Evolutionary conservation across 2,113 vertebrate species (phyloP).

Genomic region (Fregata magnificens): DNA sequence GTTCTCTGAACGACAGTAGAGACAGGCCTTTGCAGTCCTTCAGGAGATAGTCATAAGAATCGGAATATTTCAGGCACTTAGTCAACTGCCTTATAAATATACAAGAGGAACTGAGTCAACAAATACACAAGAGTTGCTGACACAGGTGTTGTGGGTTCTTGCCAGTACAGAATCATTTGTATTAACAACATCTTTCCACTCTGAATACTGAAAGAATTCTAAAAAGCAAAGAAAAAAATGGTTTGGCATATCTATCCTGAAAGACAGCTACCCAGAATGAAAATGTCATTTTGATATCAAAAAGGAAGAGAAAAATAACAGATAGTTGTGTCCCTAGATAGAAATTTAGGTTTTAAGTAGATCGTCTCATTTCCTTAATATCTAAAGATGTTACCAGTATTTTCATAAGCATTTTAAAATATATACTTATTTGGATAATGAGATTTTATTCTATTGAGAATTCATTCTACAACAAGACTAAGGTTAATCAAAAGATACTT

Average conservation of each 20-base stretch:
- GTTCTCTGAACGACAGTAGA: not conserved
- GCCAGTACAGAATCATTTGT: not conserved
- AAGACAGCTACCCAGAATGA: not conserved
- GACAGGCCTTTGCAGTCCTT: not conserved
- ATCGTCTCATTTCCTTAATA: not conserved
- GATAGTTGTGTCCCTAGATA: not conserved
- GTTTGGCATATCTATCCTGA: not conserved
- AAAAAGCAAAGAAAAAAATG: not conserved
- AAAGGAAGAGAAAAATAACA: not conserved
- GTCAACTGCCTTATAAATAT: slow-evolving; percentile 17
- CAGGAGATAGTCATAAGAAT: not conserved
- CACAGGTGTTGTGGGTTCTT: not conserved
- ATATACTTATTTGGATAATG: not conserved
- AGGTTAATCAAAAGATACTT: not conserved
- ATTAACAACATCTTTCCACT: not conserved
- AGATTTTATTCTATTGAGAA: not conserved
- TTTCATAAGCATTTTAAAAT: not conserved
- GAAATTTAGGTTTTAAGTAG: not conserved
- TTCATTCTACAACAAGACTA: not conserved
- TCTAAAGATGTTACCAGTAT: not conserved
- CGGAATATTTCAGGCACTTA: not conserved
- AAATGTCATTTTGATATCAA: not conserved
- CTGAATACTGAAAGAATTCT: slow-evolving; percentile 9
- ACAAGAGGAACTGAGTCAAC: not conserved
- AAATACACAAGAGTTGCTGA: slow-evolving; percentile 8